A percentile compares a stretch with the other conserved stretches of the same genome.
phyloP scores from a whole-genome alignment of 2,888 invertebrate species.

The Tenodera sinensis region DNA sequence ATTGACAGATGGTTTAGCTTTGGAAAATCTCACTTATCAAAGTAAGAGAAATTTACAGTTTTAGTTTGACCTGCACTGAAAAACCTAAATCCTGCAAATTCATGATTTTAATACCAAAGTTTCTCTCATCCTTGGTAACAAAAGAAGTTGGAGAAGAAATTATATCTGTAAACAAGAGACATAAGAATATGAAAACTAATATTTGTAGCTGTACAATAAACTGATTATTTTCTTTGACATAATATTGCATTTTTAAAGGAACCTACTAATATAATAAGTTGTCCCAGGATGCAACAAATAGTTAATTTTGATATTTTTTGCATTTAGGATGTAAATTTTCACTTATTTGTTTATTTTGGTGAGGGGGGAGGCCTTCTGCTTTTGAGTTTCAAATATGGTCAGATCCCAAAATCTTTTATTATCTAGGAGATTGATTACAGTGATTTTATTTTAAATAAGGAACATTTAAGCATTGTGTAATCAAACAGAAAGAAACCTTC shows the following conservation, averaged over 20 bases:
- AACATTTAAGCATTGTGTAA: neutral
- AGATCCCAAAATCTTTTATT: neutral
- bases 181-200: neutral
- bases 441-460: neutral
- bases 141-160: neutral
- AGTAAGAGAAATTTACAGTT: neutral
- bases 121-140: neutral
- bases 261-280: too few species aligned
- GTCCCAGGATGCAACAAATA: too few species aligned
- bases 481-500: neutral
- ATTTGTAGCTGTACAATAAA: neutral
- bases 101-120: neutral
- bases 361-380: neutral
- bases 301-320: neutral
- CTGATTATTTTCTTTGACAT: neutral
- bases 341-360: neutral
- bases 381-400: neutral
- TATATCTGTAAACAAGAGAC: neutral
- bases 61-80: neutral
- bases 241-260: neutral
- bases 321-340: neutral
- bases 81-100: neutral
- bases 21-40: neutral
- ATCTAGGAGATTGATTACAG: neutral
- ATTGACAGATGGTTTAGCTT: neutral